Conservation (phyloP, 2,113 vertebrate species). For the Onychostruthus taczanowskii region DNA sequence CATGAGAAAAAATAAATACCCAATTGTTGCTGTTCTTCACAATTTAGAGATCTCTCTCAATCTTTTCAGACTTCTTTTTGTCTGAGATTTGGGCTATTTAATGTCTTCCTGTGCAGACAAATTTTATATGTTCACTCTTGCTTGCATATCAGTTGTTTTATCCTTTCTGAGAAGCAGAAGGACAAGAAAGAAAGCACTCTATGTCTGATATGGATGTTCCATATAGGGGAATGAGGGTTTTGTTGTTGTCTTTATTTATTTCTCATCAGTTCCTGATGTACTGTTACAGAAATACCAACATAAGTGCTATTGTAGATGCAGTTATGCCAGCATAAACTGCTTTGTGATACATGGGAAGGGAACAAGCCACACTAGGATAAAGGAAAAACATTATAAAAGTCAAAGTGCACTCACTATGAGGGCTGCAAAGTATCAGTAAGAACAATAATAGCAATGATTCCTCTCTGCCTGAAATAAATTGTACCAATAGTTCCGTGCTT, state of each 20-base stretch:
- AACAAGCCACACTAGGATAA: background rate
- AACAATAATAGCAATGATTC: constrained; percentile 22
- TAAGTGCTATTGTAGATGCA: background rate
- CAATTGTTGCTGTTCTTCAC: background rate
- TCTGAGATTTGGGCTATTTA: background rate
- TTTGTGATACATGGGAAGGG: background rate
- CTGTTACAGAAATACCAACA: background rate
- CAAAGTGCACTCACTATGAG: background rate
- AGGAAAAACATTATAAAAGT: background rate
- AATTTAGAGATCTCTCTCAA: background rate
- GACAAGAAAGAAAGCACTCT: background rate
- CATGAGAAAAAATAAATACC: background rate
- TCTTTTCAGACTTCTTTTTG: background rate
- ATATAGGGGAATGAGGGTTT: background rate
- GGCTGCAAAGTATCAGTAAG: background rate
- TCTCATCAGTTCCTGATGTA: background rate
- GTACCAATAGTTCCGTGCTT: background rate
- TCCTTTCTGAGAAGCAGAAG: background rate
- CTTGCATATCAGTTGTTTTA: background rate
- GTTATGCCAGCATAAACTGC: background rate
- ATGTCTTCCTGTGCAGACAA: background rate
- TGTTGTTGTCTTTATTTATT: background rate
- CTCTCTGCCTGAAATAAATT: constrained; percentile 19
- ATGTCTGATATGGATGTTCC: background rate
- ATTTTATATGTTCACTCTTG: background rate